Evolutionary conservation across 2,113 vertebrate species (phyloP).

Genomic region (Dicerorhinus sumatrensis): DNA sequence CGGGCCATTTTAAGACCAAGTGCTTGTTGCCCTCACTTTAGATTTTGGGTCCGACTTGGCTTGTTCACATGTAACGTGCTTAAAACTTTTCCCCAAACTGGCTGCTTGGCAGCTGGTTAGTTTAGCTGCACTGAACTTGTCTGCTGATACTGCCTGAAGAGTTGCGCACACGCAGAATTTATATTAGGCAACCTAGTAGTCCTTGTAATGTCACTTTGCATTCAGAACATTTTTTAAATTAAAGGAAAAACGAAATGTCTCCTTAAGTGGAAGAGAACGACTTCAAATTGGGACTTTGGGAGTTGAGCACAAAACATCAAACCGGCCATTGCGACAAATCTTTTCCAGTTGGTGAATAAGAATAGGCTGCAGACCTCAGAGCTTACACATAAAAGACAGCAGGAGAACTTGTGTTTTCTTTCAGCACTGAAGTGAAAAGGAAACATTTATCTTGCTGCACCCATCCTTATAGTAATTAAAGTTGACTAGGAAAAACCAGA

Average conservation of each 20-base stretch:
- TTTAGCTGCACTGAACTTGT: constrained; percentile 43
- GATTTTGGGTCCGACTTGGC: constrained; percentile 53
- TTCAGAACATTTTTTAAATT: constrained; percentile 76
- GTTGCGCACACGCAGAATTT: neutral
- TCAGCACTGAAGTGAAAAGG: neutral
- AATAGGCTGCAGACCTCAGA: neutral
- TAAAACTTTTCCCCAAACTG: neutral
- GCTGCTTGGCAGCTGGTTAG: constrained; percentile 30
- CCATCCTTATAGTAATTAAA: constrained; percentile 64
- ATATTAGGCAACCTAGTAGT: constrained; percentile 4
- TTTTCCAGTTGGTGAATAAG: constrained; percentile 60
- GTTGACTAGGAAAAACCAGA: constrained; percentile 55
- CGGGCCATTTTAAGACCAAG: constrained; percentile 58
- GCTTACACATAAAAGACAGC: neutral
- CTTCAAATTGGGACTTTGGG: constrained; percentile 67
- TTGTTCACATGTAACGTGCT: neutral
- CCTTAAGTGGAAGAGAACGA: constrained; percentile 67
- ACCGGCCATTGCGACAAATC: constrained; percentile 26
- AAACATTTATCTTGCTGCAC: constrained; percentile 41
- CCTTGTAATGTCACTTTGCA: constrained; percentile 13
- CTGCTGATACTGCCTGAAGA: neutral
- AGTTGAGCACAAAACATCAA: constrained; percentile 52
- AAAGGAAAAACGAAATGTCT: constrained; percentile 56
- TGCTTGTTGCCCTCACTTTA: constrained; percentile 38
- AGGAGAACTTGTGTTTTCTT: neutral